These are phyloP conservation scores for human (Homo sapiens) DNA, from an alignment of 2,113 vertebrate genomes.

Conservation along the genomic window DNA sequence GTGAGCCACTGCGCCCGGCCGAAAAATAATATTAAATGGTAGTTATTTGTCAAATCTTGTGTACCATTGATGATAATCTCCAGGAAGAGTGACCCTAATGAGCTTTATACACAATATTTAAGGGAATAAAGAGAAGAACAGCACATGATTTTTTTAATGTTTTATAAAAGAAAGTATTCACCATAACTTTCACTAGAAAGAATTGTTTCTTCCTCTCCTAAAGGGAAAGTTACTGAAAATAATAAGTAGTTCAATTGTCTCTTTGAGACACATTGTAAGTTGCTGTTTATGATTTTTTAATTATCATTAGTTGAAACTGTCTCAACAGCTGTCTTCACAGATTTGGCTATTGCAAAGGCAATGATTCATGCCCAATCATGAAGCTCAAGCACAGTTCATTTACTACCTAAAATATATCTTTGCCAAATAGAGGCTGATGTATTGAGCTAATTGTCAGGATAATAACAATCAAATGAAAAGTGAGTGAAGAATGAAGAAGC, in stretches of 20 bases:
- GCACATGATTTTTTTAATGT: background rate
- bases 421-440: background rate
- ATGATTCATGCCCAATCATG: background rate
- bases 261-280: slow-evolving; percentile 40
- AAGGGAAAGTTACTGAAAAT: background rate
- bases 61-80: background rate
- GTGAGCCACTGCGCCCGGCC: too few relatives aligned
- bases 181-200: background rate
- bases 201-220: background rate
- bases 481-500: background rate
- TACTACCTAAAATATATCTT: background rate
- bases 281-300: slow-evolving; percentile 29
- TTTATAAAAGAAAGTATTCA: background rate
- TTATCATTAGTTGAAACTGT: slow-evolving; percentile 43
- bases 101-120: background rate
- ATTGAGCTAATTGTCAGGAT: background rate
- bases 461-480: background rate
- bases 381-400: background rate
- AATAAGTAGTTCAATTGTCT: background rate
- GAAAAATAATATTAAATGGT: background rate
- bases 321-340: slow-evolving; percentile 25
- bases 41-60: background rate
- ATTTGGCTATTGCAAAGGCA: background rate
- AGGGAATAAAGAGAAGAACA: background rate
- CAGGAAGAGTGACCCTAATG: background rate